Percentiles rank a stretch among this genome's conserved stretches.
These are phyloP conservation scores for Galeopterus variegatus DNA, from an alignment of 2,113 vertebrate species.

Conservation along the genomic window DNA sequence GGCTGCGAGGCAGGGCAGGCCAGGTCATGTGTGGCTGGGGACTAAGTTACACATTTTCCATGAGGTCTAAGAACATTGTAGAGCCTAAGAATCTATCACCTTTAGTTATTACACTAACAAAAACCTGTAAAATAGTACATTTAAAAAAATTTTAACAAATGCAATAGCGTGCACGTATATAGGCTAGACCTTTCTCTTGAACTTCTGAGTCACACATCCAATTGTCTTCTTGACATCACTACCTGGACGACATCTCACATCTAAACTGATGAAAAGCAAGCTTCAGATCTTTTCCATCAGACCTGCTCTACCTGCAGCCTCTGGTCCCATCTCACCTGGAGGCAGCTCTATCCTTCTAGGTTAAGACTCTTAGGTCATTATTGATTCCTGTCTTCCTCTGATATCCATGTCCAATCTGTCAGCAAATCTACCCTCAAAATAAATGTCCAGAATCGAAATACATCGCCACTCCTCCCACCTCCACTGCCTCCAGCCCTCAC, in stretches of 20 bases:
- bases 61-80: not conserved
- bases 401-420: not conserved
- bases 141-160: constrained; percentile 36
- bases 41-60: not conserved
- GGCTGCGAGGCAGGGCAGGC: not conserved
- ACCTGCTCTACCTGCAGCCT: not conserved
- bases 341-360: not conserved
- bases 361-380: not conserved
- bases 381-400: not conserved
- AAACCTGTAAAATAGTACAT: not conserved
- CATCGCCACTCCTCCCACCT: not conserved
- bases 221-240: not conserved
- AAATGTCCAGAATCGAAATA: not conserved
- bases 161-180: not conserved
- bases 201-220: not conserved
- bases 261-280: not conserved
- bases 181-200: constrained; percentile 25
- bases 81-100: not conserved
- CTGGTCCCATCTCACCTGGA: not conserved
- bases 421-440: not conserved
- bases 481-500: not conserved
- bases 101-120: not conserved
- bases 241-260: not conserved
- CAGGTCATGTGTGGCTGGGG: not conserved
- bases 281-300: not conserved